A percentile compares a stretch with the other conserved stretches of the same genome.
phyloP scores from a whole-genome alignment of 2,797 vertebrate species.

The Smutsia gigantea region DNA sequence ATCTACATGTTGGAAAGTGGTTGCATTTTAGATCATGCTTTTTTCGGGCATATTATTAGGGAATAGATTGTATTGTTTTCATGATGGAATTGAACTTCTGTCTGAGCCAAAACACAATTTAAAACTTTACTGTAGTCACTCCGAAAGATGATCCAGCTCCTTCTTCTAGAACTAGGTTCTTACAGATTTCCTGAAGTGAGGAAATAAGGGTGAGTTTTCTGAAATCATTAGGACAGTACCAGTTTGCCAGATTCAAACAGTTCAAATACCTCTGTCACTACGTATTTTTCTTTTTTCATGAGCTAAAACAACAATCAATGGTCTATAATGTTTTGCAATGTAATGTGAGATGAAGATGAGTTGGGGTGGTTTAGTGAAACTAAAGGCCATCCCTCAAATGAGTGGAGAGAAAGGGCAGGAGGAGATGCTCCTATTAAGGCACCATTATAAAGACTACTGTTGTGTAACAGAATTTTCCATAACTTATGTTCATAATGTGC shows the following conservation, averaged over 20 bases:
- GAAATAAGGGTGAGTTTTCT: neutral
- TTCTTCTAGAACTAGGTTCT: neutral
- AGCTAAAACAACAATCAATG: neutral
- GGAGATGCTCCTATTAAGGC: neutral
- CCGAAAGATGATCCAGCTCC: neutral
- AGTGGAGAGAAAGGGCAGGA: neutral
- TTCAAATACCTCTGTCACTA: neutral
- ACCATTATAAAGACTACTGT: neutral
- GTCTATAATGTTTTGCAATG: neutral
- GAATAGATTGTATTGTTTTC: neutral
- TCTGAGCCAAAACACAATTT: neutral
- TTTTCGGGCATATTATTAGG: neutral
- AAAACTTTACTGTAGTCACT: neutral
- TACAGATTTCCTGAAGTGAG: neutral
- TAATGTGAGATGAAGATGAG: neutral
- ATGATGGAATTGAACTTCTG: neutral
- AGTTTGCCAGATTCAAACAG: neutral
- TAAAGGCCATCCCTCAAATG: neutral
- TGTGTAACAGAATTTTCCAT: neutral
- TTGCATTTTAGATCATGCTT: neutral
- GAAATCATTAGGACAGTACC: neutral
- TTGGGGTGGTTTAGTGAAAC: neutral
- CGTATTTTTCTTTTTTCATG: neutral
- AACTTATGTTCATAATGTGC: neutral
- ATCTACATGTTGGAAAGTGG: neutral